Base-by-base conservation (phyloP, 2,888 invertebrate species). In the Pecten maximus region DNA sequence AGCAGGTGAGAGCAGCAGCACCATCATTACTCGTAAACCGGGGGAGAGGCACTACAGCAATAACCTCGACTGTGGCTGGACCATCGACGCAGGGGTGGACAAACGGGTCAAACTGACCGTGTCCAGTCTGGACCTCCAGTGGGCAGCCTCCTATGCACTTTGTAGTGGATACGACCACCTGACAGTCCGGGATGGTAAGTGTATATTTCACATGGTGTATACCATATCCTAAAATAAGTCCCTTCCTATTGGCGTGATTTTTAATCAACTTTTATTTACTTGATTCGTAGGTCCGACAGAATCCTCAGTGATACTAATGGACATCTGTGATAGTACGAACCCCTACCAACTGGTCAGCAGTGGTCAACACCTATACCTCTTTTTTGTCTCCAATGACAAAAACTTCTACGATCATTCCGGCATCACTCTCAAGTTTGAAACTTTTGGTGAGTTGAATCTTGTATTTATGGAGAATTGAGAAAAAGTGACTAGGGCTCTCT, bases 81-180 rank as follows among this genome's bases (percentile, higher is more conserved):
- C 88, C 23, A 91, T 95, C 23, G 92, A 93, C 88, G 94, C 93
- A 23, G 93, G 93, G 0, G 88, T 54, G 10, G 87, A 88, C 28
- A 90, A 91, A 40, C 88, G 91, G 40, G 89, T 95, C 35, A 92
- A 93, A 88, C 40, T 94, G 23, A 89, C 88, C 0, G 88, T 94
- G 12, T 54, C 90, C 15, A 19, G 40, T 16, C 90, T 92, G 0
- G 90, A 94, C 40, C 90, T 95, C 35, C 92, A 94, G 86, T 94
- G 93, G 92, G 93, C 93, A 23, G 93, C 94, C 8, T 50, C 92
- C 6, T 93, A 93, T 87, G 91, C 93, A 23, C 91, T 94, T 8
- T 95, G 95, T 88, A 90, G 89, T 23, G 92, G 92, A 10, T 94
- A 93, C 89, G 95, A 95, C 90, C 91, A 93, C 88, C 89, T 95